Conservation (phyloP, 2,888 invertebrate species). For the Xestia sexstrigata region DNA sequence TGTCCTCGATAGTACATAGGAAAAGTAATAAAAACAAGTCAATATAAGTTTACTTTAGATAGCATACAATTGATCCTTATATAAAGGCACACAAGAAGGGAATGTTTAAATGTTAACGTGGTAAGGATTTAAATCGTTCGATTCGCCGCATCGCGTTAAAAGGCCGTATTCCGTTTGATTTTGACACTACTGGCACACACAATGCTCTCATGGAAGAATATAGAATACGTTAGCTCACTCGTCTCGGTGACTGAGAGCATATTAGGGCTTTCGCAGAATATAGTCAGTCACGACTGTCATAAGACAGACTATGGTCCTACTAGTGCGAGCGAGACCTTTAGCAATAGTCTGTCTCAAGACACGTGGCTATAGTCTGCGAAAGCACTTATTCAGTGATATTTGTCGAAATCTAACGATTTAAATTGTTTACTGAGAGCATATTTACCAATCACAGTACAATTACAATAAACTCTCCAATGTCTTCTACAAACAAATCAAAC, state of each 20-base stretch:
- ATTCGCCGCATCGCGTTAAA: background rate
- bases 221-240: background rate
- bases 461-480: background rate
- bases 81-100: slow-evolving; percentile 39
- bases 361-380: no score
- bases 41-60: slow-evolving; percentile 15
- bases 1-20: no score
- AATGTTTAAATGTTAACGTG: slow-evolving; percentile 25
- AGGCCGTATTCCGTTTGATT: background rate
- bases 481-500: background rate
- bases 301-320: no score
- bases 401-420: background rate
- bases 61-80: slow-evolving; percentile 46
- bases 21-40: background rate
- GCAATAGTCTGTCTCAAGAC: no score
- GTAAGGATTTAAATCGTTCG: background rate
- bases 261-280: no score
- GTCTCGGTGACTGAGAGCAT: no score
- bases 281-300: no score
- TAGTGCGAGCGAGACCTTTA: no score
- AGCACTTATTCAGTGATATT: background rate
- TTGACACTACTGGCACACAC: background rate
- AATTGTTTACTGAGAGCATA: background rate
- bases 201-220: background rate
- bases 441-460: background rate